phyloP scores from a whole-genome alignment of 2,113 vertebrate genomes.

The Amphilophus citrinellus region DNA sequence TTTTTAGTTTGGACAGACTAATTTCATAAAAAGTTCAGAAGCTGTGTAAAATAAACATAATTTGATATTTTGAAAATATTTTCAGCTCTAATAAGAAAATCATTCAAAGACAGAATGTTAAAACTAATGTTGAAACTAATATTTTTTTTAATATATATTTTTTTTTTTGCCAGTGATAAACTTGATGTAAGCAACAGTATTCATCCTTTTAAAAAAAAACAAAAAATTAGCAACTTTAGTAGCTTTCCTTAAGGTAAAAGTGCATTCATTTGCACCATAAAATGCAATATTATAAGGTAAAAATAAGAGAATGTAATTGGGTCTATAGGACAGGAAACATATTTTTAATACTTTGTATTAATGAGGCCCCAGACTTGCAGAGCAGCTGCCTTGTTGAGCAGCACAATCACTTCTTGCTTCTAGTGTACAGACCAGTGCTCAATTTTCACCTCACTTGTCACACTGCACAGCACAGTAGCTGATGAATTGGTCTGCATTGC shows the following conservation, averaged over 20 bases:
- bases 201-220: too few relatives aligned
- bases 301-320: not conserved
- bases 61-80: not conserved
- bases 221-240: not conserved
- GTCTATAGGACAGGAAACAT: not conserved
- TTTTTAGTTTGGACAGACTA: fast-evolving
- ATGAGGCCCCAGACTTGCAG: constrained; percentile 28
- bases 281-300: not conserved
- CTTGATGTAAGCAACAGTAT: too few relatives aligned
- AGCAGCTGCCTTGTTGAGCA: constrained; percentile 35
- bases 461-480: constrained; percentile 28
- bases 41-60: not conserved
- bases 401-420: constrained; percentile 31
- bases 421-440: constrained; percentile 11
- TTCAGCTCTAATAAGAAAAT: not conserved
- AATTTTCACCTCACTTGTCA: constrained; percentile 42
- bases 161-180: not conserved
- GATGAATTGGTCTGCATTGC: constrained; percentile 26
- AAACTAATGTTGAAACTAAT: not conserved
- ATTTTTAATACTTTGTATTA: constrained; percentile 10
- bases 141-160: not conserved
- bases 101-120: not conserved
- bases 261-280: not conserved
- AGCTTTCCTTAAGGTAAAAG: not conserved
- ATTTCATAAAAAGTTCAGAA: fast-evolving